Base-by-base conservation (phyloP, 23 tunicate genomes). In the Trididemnum nubilum region DNA sequence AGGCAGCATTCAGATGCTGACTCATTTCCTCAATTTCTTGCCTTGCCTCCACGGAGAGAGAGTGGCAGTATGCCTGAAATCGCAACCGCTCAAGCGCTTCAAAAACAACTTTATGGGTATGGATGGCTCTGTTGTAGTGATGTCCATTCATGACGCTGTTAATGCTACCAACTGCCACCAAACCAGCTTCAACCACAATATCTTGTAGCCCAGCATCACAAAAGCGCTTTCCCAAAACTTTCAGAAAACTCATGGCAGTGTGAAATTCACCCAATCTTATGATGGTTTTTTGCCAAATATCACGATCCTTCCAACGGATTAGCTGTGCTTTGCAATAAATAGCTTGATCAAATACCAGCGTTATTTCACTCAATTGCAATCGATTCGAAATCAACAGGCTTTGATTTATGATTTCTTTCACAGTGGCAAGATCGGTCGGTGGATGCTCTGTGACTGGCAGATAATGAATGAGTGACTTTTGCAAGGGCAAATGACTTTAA, bases 141-240 rank as follows among this genome's bases (percentile, higher is more conserved):
- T 33, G 74, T 9, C 74, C 74, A 29, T 32, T 30, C 74, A 69
- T 69, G 19, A 69, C 38, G 32, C 74, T 37, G 22, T 69, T 69
- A 29, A 33, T 22, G 18, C 39, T 32, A 3, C 74, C 74, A 4
- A 32, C 74, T 4, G 39, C 74, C 2, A 69, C 39, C 22, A 69
- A 5, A 12, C 40, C 40, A 69, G 39, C 15, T 69, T 33, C 74
- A 3, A 69, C 74, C 38, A 33, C 5, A 4, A 33, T 69, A 33
- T 30, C 74, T 69, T 69, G 39, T 37, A 69, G 25, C 3, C 74
- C 38, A 9, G 38, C 74, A 69, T 69, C 74, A 32, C 74, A 34
- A 69, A 69, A 69, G 12, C 74, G 19, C 74, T 61, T 61, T 61
- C 29, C 29, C n/a, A 61, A 12, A 21, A 24, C 29, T 24, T 61